phyloP scores from a whole-genome alignment of 2,113 vertebrate species.

The Willisornis vidua region DNA sequence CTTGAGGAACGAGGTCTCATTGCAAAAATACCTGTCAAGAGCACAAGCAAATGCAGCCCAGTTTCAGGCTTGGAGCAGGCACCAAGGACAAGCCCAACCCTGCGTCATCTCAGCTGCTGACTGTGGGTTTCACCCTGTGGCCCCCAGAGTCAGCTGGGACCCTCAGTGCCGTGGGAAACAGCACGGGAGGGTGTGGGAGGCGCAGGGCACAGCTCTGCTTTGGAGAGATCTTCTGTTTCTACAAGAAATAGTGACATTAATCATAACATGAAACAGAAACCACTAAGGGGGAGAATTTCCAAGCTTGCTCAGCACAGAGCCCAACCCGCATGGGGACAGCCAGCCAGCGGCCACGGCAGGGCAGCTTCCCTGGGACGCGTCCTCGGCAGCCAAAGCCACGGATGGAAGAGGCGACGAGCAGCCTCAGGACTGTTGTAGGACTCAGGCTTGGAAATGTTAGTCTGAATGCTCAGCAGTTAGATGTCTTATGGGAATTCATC shows the following conservation, averaged over 20 bases:
- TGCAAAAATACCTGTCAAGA: neutral
- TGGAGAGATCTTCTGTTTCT: neutral
- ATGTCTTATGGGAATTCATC: conserved; percentile 41
- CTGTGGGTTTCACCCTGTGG: fast-evolving
- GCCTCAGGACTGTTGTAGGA: neutral
- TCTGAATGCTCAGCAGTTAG: neutral
- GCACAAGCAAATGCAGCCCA: neutral
- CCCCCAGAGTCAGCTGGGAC: neutral
- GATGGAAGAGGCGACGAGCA: neutral
- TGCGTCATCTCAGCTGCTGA: neutral
- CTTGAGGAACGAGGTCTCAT: fast-evolving
- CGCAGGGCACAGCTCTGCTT: neutral
- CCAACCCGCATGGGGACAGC: neutral
- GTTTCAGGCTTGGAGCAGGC: neutral
- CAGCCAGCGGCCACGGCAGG: neutral
- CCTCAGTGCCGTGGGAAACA: neutral
- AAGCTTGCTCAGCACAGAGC: neutral
- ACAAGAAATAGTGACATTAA: neutral
- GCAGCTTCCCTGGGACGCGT: neutral
- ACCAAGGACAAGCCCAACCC: neutral
- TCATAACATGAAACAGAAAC: neutral
- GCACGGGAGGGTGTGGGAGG: neutral
- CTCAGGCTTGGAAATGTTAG: neutral
- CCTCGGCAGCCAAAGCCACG: neutral
- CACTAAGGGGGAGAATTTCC: neutral